A percentile compares a stretch with the other conserved stretches of the same genome.
Evolutionary conservation across 2,797 vertebrate species (phyloP).

Genomic region (Poecile montanus): DNA sequence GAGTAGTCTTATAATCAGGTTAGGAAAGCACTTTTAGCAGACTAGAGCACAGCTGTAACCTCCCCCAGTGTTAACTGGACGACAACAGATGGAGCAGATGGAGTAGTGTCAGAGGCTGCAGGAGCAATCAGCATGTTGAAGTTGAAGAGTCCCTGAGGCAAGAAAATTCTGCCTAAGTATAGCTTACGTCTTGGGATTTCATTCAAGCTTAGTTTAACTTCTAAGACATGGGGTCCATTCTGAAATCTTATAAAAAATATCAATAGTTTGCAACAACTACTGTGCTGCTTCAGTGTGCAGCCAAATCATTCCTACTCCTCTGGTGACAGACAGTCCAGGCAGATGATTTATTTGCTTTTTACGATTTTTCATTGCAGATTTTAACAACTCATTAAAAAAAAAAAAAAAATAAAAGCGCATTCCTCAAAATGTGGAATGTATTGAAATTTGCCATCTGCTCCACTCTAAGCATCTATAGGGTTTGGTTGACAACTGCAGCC

Average conservation of each 20-base stretch:
- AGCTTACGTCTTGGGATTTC: constrained; percentile 25
- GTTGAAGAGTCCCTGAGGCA: constrained; percentile 29
- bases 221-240: not conserved
- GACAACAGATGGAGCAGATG: constrained; percentile 67
- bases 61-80: constrained; percentile 34
- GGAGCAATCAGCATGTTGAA: constrained; percentile 15
- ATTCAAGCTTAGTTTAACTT: constrained; percentile 43
- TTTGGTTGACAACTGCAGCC: constrained; percentile 36
- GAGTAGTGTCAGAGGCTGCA: constrained; percentile 20
- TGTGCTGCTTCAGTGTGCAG: not conserved
- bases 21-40: constrained; percentile 15
- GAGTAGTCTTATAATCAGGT: not conserved
- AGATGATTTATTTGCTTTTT: constrained; percentile 34
- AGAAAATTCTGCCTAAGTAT: constrained; percentile 15
- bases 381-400: constrained; percentile 8
- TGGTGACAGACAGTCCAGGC: constrained; percentile 12
- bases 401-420: not conserved
- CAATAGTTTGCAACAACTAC: not conserved
- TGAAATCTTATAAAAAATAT: not conserved
- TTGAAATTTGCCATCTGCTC: constrained; percentile 65
- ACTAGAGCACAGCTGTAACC: not conserved
- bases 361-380: constrained; percentile 28
- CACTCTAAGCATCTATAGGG: constrained; percentile 1
- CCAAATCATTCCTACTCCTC: not conserved
- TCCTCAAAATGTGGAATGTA: constrained; percentile 30